These are phyloP conservation scores for Tonatia bakeri DNA, from an alignment of 2,113 vertebrate genomes.

Conservation along the genomic window DNA sequence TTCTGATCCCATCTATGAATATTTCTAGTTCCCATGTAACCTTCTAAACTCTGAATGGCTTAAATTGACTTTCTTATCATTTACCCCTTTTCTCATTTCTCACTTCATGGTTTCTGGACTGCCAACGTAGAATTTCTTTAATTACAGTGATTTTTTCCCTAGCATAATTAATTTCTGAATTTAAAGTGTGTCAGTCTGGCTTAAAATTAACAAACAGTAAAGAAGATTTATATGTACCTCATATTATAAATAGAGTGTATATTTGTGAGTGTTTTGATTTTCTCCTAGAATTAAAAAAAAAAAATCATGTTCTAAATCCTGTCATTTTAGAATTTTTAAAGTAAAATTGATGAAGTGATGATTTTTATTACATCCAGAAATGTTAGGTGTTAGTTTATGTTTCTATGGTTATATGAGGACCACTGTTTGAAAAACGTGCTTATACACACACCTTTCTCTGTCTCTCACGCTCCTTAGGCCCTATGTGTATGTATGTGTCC, in stretches of 20 bases:
- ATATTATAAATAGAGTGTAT: background rate
- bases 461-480: background rate
- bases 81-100: background rate
- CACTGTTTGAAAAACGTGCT: background rate
- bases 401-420: background rate
- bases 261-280: background rate
- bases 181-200: background rate
- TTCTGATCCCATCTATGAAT: background rate
- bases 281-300: background rate
- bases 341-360: background rate
- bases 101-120: background rate
- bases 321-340: background rate
- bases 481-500: background rate
- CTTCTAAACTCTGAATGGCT: background rate
- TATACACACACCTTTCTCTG: background rate
- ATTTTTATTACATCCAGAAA: background rate
- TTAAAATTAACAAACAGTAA: background rate
- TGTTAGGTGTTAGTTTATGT: background rate
- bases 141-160: background rate
- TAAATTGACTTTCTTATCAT: background rate
- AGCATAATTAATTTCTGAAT: background rate
- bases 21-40: background rate
- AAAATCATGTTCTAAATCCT: background rate
- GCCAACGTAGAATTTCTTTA: background rate
- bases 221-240: background rate